These are phyloP conservation scores for Bos taurus DNA, from an alignment of 2,113 vertebrate genomes.

Conservation along the genomic window DNA sequence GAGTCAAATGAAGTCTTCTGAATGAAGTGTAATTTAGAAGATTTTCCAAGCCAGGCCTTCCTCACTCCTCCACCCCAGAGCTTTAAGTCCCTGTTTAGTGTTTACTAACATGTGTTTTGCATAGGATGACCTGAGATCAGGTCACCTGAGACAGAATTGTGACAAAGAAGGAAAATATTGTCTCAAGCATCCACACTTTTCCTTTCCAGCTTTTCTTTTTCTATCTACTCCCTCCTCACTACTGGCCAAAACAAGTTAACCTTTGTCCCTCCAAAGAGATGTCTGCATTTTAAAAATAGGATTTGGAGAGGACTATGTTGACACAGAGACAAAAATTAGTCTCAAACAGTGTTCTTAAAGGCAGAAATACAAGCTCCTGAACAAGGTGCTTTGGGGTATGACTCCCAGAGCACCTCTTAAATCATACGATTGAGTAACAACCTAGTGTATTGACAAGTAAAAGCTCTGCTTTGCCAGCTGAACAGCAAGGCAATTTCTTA, in stretches of 20 bases:
- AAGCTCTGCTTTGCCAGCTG: not conserved
- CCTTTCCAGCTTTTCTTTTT: not conserved
- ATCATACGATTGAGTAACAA: not conserved
- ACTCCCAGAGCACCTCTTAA: not conserved
- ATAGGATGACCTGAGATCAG: not conserved
- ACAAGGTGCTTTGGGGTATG: not conserved
- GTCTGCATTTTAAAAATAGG: constrained; percentile 21
- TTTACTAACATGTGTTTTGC: not conserved
- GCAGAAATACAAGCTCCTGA: not conserved
- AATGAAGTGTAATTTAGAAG: not conserved
- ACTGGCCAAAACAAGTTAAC: not conserved
- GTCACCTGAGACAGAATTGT: not conserved
- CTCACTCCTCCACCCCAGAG: not conserved
- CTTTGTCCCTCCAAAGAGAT: not conserved
- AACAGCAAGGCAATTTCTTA: not conserved
- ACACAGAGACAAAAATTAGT: not conserved
- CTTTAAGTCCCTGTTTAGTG: not conserved
- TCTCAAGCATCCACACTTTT: not conserved
- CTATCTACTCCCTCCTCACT: not conserved
- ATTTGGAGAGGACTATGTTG: not conserved
- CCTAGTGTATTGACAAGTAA: not conserved
- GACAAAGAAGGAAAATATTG: not conserved
- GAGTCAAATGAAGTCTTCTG: not conserved
- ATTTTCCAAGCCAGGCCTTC: not conserved
- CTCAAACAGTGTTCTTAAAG: not conserved